Percentiles rank a stretch among this genome's conserved stretches.
phyloP scores from a whole-genome alignment of 2,113 vertebrate genomes.

The Okapia johnstoni region DNA sequence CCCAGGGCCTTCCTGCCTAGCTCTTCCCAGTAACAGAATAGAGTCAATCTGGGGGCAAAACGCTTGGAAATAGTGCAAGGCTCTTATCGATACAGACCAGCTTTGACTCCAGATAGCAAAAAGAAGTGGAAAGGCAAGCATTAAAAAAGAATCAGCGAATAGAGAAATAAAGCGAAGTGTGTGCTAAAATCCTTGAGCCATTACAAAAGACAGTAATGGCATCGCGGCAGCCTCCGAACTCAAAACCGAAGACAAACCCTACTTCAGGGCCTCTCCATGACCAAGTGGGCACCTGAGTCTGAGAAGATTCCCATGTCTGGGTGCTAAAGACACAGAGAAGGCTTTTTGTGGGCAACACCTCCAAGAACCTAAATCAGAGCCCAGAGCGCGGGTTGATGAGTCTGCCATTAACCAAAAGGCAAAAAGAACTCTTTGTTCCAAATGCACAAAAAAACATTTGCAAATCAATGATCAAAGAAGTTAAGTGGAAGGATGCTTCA shows the following conservation, averaged over 20 bases:
- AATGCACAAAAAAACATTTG: conserved; percentile 67
- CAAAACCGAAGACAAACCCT: neutral
- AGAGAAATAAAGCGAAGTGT: neutral
- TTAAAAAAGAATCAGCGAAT: neutral
- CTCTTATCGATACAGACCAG: accelerated
- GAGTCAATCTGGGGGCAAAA: neutral
- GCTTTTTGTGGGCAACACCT: conserved; percentile 70
- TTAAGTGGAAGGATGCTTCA: conserved; percentile 66
- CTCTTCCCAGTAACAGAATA: neutral
- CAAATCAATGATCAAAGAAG: conserved; percentile 70
- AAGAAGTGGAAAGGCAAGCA: neutral
- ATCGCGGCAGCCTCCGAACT: neutral
- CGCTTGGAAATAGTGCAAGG: neutral
- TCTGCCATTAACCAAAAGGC: conserved; percentile 66
- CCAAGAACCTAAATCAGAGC: conserved; percentile 70
- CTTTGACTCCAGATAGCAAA: neutral
- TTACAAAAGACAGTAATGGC: neutral
- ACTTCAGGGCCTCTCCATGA: neutral
- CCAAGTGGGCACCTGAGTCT: neutral
- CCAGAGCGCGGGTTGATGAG: conserved; percentile 43
- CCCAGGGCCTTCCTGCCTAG: neutral
- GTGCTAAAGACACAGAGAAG: conserved; percentile 71
- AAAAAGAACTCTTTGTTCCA: conserved; percentile 62
- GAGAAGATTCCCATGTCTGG: conserved; percentile 62
- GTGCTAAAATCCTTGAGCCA: neutral